A percentile compares a stretch with the other conserved stretches of the same genome.
These are phyloP conservation scores for Archegozetes longisetosus DNA, from an alignment of 1,140 invertebrate species.

Conservation along the genomic window DNA sequence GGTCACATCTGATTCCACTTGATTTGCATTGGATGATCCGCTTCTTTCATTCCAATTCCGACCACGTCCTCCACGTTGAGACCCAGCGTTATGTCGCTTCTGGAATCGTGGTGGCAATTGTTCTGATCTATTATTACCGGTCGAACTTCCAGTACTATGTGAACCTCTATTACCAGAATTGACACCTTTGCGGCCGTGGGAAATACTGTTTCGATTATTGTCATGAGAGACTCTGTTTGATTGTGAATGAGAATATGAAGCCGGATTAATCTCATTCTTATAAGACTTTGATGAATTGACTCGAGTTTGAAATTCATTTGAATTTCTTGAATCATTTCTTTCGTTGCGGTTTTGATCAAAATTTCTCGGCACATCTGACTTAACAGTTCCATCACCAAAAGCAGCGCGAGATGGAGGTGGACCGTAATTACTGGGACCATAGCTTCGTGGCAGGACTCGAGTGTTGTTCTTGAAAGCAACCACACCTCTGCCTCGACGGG, in stretches of 20 bases:
- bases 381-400: constrained; percentile 30
- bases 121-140: background rate
- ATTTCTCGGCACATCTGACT: constrained; percentile 4
- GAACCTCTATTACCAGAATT: background rate
- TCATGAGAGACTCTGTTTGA: background rate
- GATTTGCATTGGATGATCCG: background rate
- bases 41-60: constrained; percentile 12
- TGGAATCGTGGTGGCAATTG: constrained; percentile 22
- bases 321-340: constrained; percentile 24
- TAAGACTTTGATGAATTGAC: background rate
- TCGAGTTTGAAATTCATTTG: background rate
- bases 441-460: constrained; percentile 39
- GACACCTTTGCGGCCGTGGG: background rate
- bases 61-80: constrained; percentile 20
- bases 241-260: background rate
- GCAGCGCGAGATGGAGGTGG: constrained; percentile 56
- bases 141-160: background rate
- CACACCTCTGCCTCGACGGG: constrained; percentile 43
- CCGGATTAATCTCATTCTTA: background rate
- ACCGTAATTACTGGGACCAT: constrained; percentile 39
- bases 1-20: constrained; percentile 33
- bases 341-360: constrained; percentile 17
- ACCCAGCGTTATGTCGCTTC: constrained; percentile 23
- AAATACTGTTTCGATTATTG: background rate
- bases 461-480: constrained; percentile 21